A percentile compares a stretch with the other conserved stretches of the same genome.
Conservation (phyloP, 2,113 vertebrate species). For the Colinus virginianus region DNA sequence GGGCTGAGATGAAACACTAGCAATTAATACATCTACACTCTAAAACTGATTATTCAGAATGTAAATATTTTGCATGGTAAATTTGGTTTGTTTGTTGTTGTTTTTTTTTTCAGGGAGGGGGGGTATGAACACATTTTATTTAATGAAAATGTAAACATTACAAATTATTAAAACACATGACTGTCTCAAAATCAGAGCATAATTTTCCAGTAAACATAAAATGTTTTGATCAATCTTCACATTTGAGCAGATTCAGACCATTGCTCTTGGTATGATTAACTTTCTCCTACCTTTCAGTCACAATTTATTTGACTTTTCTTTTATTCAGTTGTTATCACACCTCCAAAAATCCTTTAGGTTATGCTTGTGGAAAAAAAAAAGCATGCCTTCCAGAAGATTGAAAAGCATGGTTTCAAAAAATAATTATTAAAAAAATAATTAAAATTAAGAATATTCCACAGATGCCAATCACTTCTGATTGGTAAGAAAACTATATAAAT, state of each 20-base stretch:
- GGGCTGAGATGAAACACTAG: not conserved
- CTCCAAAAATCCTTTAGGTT: not conserved
- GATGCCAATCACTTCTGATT: not conserved
- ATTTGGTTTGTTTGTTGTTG: not conserved
- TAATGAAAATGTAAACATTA: not conserved
- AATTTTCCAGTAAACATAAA: not conserved
- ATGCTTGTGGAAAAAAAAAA: fast-evolving
- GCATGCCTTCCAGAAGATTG: not conserved
- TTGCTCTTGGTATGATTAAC: not conserved
- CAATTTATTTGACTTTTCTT: not conserved
- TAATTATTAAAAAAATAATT: not conserved
- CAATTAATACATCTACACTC: not conserved
- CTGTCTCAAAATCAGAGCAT: not conserved
- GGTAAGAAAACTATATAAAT: not conserved
- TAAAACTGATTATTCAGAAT: not conserved
- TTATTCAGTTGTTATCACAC: not conserved
- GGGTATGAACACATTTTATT: not conserved
- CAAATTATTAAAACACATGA: not conserved
- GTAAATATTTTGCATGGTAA: not conserved
- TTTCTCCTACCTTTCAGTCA: not conserved
- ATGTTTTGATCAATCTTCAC: not conserved
- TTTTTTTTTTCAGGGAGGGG: not conserved
- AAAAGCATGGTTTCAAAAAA: not conserved
- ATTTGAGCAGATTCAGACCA: not conserved
- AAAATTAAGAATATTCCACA: not conserved